phyloP scores from a whole-genome alignment of 2,888 invertebrate genomes.

The Ptychoptera contaminata region DNA sequence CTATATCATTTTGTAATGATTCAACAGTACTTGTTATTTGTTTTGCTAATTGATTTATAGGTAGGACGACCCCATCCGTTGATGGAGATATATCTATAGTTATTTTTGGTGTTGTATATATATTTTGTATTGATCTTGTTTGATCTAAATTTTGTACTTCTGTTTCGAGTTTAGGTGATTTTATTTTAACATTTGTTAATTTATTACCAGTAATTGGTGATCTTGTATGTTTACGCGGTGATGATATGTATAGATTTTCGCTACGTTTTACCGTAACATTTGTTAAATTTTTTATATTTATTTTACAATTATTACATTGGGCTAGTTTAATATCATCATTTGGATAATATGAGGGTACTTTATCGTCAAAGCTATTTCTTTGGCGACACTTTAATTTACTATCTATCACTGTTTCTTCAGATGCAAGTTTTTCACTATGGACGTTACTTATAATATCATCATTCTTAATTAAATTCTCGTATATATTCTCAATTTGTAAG shows the following conservation, averaged over 20 bases:
- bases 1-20: no score
- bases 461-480: background rate
- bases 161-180: no score
- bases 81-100: no score
- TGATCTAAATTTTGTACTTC: no score
- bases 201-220: background rate
- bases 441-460: slow-evolving; percentile 23
- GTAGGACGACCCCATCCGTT: no score
- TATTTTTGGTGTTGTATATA: no score
- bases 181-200: background rate
- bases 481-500: background rate
- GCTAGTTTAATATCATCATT: slow-evolving; percentile 15
- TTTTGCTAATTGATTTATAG: no score
- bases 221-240: slow-evolving; percentile 20
- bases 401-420: background rate
- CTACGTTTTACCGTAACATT: slow-evolving; percentile 19
- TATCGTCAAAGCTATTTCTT: slow-evolving; percentile 21
- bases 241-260: slow-evolving; percentile 28
- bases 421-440: background rate
- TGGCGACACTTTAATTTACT: no score
- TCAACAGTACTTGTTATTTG: no score
- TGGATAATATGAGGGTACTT: slow-evolving; percentile 30
- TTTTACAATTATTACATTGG: background rate
- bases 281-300: slow-evolving; percentile 15
- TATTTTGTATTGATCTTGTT: no score